Conservation (phyloP, 2,113 vertebrate genomes). For the Equus przewalskii region DNA sequence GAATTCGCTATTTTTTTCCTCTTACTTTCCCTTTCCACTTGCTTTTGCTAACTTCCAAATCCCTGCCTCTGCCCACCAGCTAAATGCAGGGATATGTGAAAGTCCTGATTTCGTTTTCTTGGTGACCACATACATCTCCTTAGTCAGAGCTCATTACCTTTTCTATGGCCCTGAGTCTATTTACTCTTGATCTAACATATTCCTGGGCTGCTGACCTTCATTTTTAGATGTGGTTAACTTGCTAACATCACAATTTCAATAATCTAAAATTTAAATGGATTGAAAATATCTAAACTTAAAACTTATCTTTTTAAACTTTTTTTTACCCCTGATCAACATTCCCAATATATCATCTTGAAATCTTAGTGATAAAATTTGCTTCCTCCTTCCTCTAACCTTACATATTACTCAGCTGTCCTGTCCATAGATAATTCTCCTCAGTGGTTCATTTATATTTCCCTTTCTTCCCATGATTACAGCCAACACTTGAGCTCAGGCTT, state of each 20-base stretch:
- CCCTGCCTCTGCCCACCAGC: fast-evolving
- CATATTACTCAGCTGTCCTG: neutral
- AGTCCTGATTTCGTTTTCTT: neutral
- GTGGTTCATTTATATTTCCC: neutral
- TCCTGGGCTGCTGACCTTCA: neutral
- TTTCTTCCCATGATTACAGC: neutral
- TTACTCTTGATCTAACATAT: neutral
- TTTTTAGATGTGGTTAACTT: neutral
- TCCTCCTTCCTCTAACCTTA: neutral
- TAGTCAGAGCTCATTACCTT: neutral
- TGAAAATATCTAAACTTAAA: neutral
- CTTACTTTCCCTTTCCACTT: neutral
- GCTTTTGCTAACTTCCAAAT: neutral
- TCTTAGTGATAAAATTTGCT: neutral
- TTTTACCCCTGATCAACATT: neutral
- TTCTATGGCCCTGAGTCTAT: neutral
- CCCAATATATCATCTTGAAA: neutral
- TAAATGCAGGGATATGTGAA: neutral
- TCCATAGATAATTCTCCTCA: neutral
- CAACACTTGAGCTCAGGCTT: neutral
- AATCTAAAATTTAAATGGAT: neutral
- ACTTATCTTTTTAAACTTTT: neutral
- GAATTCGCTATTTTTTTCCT: neutral
- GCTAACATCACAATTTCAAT: neutral
- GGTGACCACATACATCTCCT: neutral